A percentile compares a stretch with the other conserved stretches of the same genome.
Conservation (phyloP, 2,113 vertebrate species). For the Macaca nemestrina region DNA sequence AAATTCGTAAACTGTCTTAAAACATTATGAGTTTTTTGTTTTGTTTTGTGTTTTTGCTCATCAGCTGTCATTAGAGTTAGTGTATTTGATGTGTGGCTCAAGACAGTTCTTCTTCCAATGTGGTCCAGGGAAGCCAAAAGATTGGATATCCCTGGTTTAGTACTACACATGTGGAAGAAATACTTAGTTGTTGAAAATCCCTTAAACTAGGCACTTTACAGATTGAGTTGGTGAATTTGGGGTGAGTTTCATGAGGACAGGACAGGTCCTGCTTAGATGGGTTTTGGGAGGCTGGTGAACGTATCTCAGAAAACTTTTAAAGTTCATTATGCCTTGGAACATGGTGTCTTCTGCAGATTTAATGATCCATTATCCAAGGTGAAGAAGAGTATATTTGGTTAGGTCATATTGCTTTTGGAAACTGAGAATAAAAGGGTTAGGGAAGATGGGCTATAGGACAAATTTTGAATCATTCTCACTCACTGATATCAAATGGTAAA, state of each 20-base stretch:
- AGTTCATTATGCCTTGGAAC: not conserved
- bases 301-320: not conserved
- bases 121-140: too few species aligned
- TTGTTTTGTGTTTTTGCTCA: too few species aligned
- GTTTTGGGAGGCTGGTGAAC: not conserved
- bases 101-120: too few species aligned
- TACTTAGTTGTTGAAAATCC: not conserved
- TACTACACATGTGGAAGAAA: not conserved
- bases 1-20: too few species aligned
- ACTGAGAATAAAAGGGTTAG: not conserved
- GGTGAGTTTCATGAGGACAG: not conserved
- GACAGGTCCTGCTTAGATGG: not conserved
- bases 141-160: too few species aligned
- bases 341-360: not conserved
- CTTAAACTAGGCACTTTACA: not conserved
- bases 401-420: not conserved
- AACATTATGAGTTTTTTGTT: too few species aligned
- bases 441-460: not conserved
- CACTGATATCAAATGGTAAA: not conserved
- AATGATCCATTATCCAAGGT: not conserved
- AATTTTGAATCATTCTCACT: constrained; percentile 17
- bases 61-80: too few species aligned
- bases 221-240: not conserved
- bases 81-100: too few species aligned
- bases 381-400: not conserved